Evolutionary conservation across 92 coral and sea anemone genomes (phyloP).

Genomic region (Isaurus tuberculatus): DNA sequence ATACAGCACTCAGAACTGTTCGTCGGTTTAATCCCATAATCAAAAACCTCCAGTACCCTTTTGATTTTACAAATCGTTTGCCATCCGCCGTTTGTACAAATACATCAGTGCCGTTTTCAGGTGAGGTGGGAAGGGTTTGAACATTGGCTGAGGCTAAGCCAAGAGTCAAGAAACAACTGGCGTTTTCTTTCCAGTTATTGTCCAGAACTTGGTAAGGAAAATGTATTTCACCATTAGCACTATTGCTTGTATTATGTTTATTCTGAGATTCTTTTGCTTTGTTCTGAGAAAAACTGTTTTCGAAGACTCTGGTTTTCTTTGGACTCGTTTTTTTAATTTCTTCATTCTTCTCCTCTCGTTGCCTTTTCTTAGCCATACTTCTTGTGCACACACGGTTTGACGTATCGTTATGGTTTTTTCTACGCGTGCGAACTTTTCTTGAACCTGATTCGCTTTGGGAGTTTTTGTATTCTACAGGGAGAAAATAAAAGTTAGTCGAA

Average conservation of each 20-base stretch:
- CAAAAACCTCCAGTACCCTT: constrained; percentile 60
- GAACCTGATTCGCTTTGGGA: constrained; percentile 1
- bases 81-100: constrained; percentile 14
- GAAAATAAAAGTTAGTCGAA: neutral
- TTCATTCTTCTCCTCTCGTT: neutral
- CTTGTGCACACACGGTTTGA: constrained; percentile 12
- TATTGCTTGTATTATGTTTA: neutral
- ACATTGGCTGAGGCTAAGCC: constrained; percentile 19
- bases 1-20: constrained; percentile 52
- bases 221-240: neutral
- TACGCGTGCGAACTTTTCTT: constrained; percentile 10
- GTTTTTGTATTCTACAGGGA: constrained; percentile 4
- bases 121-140: neutral
- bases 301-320: neutral
- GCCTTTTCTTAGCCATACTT: constrained; percentile 5
- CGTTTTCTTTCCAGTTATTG: constrained; percentile 14
- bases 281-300: neutral
- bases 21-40: constrained; percentile 63
- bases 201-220: constrained; percentile 26
- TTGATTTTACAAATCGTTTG: neutral
- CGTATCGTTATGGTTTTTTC: neutral
- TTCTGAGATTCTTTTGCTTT: neutral
- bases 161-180: neutral
- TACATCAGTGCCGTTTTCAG: neutral
- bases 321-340: neutral